Percentiles rank a stretch among this genome's conserved stretches.
These are phyloP conservation scores for Tretioscincus oriximinensis DNA, from an alignment of 2,113 vertebrate species.

Conservation along the genomic window DNA sequence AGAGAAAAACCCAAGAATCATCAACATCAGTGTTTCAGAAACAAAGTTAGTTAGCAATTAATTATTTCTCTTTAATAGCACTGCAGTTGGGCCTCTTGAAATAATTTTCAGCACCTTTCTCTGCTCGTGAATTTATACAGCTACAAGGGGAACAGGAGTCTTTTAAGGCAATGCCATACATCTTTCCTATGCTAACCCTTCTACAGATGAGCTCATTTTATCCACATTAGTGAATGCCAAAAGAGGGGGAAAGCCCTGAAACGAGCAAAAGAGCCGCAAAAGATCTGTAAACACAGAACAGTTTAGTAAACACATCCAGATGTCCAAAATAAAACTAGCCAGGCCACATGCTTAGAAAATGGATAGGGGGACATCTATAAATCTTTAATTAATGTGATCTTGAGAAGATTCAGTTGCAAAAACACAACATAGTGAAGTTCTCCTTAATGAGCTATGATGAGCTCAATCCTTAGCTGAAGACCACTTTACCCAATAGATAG, in stretches of 20 bases:
- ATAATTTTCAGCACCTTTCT: neutral
- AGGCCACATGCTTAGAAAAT: neutral
- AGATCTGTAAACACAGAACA: neutral
- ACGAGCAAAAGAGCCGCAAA: slow-evolving; percentile 5
- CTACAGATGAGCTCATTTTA: neutral
- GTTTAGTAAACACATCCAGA: slow-evolving; percentile 15
- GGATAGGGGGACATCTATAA: neutral
- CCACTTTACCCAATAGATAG: no score
- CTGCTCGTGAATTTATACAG: neutral
- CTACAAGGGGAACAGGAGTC: neutral
- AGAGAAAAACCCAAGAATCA: neutral
- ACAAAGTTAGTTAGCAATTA: neutral
- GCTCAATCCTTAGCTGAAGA: neutral
- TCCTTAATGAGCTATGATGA: neutral
- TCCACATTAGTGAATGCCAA: neutral
- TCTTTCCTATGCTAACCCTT: neutral
- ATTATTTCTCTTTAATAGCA: neutral
- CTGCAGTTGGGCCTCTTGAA: neutral
- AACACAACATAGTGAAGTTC: neutral
- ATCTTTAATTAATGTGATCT: neutral
- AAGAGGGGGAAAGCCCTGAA: neutral
- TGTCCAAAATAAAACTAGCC: neutral
- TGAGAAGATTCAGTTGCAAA: neutral
- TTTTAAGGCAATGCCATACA: neutral
- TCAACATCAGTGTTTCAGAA: no score